Conservation (phyloP, 2,113 vertebrate species). For the Trichomycterus rosablanca region DNA sequence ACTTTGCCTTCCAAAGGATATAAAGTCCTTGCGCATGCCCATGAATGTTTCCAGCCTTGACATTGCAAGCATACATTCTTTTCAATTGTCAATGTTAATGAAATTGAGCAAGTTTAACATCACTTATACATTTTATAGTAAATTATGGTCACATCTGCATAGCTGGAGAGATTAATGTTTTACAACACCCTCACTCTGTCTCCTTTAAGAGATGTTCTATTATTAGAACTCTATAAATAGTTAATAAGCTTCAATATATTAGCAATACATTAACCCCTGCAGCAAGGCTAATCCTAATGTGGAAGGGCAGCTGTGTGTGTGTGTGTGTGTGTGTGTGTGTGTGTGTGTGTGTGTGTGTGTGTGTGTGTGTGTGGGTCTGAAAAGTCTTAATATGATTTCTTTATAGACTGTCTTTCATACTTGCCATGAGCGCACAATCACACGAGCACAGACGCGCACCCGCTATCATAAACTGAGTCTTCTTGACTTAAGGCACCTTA, state of each 20-base stretch:
- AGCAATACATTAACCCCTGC: conserved; percentile 46
- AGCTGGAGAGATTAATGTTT: background rate
- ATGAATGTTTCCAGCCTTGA: too few relatives aligned
- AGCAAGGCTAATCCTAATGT: background rate
- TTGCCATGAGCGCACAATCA: conserved; percentile 9
- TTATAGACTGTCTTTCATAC: conserved; percentile 5
- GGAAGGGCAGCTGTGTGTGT: background rate
- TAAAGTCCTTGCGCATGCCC: too few relatives aligned
- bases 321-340: too few relatives aligned
- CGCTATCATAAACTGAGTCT: conserved; percentile 1
- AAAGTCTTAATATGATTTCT: background rate
- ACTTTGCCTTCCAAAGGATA: too few relatives aligned
- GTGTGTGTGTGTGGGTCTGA: too few relatives aligned
- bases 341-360: background rate
- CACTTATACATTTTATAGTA: background rate
- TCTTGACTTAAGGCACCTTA: conserved; percentile 17
- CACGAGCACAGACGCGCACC: background rate
- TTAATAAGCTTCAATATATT: conserved; percentile 67
- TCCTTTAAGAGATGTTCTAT: conserved; percentile 55
- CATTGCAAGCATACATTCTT: too few relatives aligned
- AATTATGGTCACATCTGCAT: background rate
- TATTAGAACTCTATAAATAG: conserved; percentile 62
- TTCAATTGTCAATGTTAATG: too few relatives aligned
- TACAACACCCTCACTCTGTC: conserved; percentile 39
- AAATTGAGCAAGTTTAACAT: background rate